Evolutionary conservation across 2,888 invertebrate genomes (phyloP), one percentile per base, ranked within the genome.

Genomic region (Latrodectus hesperus): DNA sequence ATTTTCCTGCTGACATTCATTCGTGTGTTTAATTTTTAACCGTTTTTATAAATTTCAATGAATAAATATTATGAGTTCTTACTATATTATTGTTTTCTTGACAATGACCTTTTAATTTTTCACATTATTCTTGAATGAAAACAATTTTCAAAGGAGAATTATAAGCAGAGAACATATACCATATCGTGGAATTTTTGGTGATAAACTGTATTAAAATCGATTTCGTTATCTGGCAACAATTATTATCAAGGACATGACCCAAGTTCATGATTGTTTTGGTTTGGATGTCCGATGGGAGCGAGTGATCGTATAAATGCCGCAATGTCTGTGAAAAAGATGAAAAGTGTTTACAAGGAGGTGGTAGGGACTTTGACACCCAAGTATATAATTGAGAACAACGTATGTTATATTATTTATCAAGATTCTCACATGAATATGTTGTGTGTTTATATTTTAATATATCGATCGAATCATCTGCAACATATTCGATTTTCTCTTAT

Each of bases 351-450:
- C 55, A 88, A 88, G 70, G 88, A 88, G 55, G 78, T 88, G 22
- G 72, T 84, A 5, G 88, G 84, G 9, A 88, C 88, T 52, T 64
- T 83, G 17, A 76, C 88, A 22, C 84, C 84, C 16, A 88, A 84
- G 68, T 88, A 84, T 76, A 76, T 88, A 16, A 84, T 88, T n/a
- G 88, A 88, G 84, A 84, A 77, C 65, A 88, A 85, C 76, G 83
- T 86, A 81, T 38, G 80, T 38, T 38, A 6, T 6, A 38, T 38
- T 38, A 38, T 38, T 38, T 38, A 38, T 38, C 4, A 38, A 38
- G 38, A 38, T 38, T 38, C 2, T 6, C 38, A 38, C 6, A 38
- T 6, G 38, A 38, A 38, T 38, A 6, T 38, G 38, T 38, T 38
- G 38, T 38, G 5, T 38, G 38, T 38, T 38, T 38, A 38, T 38